These are phyloP conservation scores for Iguana delicatissima DNA, from an alignment of 2,797 vertebrate genomes.

Conservation along the genomic window DNA sequence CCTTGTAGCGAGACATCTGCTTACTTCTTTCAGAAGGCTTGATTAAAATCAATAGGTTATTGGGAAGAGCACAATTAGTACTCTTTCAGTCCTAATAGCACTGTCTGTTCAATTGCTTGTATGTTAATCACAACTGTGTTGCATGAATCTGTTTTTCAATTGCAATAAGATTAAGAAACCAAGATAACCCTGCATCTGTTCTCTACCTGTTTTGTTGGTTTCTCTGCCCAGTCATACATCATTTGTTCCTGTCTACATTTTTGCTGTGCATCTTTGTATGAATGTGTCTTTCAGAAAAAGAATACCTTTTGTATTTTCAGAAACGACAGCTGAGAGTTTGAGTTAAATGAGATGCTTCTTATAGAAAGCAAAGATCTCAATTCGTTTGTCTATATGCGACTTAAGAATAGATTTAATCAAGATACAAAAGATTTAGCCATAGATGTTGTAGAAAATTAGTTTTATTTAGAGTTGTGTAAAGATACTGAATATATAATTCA, in stretches of 20 bases:
- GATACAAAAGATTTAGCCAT: too few species aligned
- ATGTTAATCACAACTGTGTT: slow-evolving; percentile 66
- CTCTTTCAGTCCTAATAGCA: slow-evolving; percentile 69
- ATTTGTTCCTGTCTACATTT: neutral
- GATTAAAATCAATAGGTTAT: slow-evolving; percentile 78
- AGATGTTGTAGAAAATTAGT: too few species aligned
- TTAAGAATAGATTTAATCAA: too few species aligned
- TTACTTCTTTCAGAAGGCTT: slow-evolving; percentile 73
- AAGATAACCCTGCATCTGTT: neutral
- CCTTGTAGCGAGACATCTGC: slow-evolving; percentile 57
- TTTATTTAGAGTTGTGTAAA: too few species aligned
- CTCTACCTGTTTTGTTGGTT: neutral
- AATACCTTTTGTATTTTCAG: neutral
- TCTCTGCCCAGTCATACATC: neutral
- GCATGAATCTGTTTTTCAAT: slow-evolving; percentile 41
- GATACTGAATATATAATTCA: too few species aligned
- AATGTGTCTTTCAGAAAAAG: neutral
- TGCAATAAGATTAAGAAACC: slow-evolving; percentile 29
- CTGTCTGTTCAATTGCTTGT: slow-evolving; percentile 68
- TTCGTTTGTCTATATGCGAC: too few species aligned
- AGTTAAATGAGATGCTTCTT: too few species aligned
- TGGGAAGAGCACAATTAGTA: slow-evolving; percentile 78
- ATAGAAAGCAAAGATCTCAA: too few species aligned
- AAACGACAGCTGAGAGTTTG: too few species aligned
- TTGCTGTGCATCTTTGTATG: neutral